Evolutionary conservation across 2,888 invertebrate species (phyloP), one percentile per base, ranked within the genome.

Genomic region (Cordilura impudica): DNA sequence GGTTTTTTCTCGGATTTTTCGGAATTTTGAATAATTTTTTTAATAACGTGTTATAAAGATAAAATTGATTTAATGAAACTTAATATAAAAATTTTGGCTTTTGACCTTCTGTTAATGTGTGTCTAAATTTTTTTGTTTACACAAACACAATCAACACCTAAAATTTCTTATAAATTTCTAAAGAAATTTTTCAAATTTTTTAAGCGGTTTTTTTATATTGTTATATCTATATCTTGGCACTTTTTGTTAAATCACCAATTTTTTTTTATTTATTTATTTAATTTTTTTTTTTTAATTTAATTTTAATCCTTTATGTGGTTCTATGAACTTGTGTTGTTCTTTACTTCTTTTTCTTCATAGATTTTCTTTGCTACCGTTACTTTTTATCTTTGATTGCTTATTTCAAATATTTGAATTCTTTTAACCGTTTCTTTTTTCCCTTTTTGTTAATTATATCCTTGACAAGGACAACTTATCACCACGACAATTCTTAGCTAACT

Each of bases 401-500:
- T 39, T 39, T 39, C 4, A 2, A 39, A n/a, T 39, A 39, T 39
- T 39, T 39, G 35, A 39, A 39, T 39, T 39, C n/a, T 39, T 39
- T n/a, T n/a, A 39, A 39, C 35, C 35, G 35, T 39, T 39, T 39
- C n/a, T 35, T 35, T 35, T 35, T 39, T 39, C 0, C n/a, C 12
- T 5, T 39, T 10, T 39, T n/a, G 4, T n/a, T n/a, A 2, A n/a
- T n/a, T 39, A n/a, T n/a, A 39, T 39, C 35, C 35, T 39, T 35
- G 2, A 4, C n/a, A 45, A 69, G 63, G 43, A 78, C 75, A 81
- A 82, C 83, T 81, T 81, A 67, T 74, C 82, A 82, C 82, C 81
- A 86, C 87, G 87, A 87, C 89, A 89, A 90, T 88, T 89, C 79
- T 79, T 75, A 75, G 88, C 89, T 89, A 88, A 90, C 90, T 90